Base-by-base conservation (phyloP, 2,113 vertebrate species). In the Poeciliopsis prolifica region DNA sequence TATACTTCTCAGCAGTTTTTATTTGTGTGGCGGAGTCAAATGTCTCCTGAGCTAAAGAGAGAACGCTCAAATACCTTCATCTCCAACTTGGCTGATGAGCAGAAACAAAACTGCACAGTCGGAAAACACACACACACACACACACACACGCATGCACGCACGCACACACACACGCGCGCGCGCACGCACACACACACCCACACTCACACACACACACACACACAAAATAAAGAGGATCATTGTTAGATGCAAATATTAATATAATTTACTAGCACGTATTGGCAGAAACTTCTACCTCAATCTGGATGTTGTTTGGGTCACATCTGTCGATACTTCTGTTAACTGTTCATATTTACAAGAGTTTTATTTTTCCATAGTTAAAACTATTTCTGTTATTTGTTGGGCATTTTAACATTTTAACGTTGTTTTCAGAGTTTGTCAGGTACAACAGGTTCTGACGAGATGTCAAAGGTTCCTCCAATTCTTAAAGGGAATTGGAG, bases 41-140 rank as follows among this genome's bases (percentile, higher is more conserved):
- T 54, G 29, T 75, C 68, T 70, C 62, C 31, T 28, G 19, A 51
- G 26, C 29, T 42, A 19, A 74, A 80, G 61, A 26, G 7, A 65
- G 26, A 61, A 69, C 58, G 51, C 5, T 22, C 33, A 35, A 79
- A 60, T 58, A 58, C 2, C 9, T 73, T 65, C 30, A 35, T 13
- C 71, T 13, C 22, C 31, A 5, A 60, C 22, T 11, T 10, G 7
- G 51, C 22, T 54, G 2, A 54, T 3, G 14, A 5, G 51, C 51
- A n/a, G 24, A 58, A 17, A 58, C 5, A 58, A 11, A 24, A 58
- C 22, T 58, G 22, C 24, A 9, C 5, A 17, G 51, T 58, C 24
- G n/a, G 17, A 31, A 29, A 54, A 37, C 35, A 37, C 9, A 2
- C 35, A 37, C 35, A 37, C 6, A 10, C 33, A 9, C 33, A 1